These are phyloP conservation scores for Otolemur crassicaudatus DNA, from an alignment of 2,797 vertebrate species.

Conservation along the genomic window DNA sequence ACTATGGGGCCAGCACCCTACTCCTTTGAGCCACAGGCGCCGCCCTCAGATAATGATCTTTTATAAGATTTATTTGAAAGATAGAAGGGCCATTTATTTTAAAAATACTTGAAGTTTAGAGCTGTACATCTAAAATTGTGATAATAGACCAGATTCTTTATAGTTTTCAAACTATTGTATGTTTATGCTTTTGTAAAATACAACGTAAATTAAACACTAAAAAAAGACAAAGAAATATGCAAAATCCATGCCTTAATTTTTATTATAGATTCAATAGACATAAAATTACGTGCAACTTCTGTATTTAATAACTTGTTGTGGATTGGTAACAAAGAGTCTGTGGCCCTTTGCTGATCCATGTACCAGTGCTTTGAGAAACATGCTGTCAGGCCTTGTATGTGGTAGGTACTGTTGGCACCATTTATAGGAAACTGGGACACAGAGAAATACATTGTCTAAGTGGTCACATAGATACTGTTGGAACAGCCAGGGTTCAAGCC, in stretches of 20 bases:
- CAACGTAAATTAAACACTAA: conserved; percentile 3
- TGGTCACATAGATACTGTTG: not conserved
- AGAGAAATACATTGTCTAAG: not conserved
- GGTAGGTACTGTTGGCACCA: not conserved
- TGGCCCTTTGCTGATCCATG: not conserved
- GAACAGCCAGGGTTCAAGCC: not conserved
- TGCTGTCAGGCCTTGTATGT: not conserved
- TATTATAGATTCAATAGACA: not conserved
- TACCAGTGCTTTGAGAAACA: not conserved
- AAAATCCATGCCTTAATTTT: not conserved
- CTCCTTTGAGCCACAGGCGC: too few relatives aligned
- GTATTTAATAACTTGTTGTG: not conserved
- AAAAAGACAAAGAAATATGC: not conserved
- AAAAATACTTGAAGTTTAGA: conserved; percentile 35
- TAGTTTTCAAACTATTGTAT: not conserved
- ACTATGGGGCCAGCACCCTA: too few relatives aligned
- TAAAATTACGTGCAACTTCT: conserved; percentile 7
- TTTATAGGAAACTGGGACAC: not conserved
- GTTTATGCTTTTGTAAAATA: conserved; percentile 45
- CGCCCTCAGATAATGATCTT: not conserved
- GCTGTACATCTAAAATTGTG: not conserved
- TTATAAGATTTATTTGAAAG: not conserved
- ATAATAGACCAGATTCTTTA: not conserved
- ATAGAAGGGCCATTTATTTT: not conserved
- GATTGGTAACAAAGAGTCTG: not conserved